Base-by-base conservation (phyloP, 2,888 invertebrate species). In the Chalcosyrphus nemorum region DNA sequence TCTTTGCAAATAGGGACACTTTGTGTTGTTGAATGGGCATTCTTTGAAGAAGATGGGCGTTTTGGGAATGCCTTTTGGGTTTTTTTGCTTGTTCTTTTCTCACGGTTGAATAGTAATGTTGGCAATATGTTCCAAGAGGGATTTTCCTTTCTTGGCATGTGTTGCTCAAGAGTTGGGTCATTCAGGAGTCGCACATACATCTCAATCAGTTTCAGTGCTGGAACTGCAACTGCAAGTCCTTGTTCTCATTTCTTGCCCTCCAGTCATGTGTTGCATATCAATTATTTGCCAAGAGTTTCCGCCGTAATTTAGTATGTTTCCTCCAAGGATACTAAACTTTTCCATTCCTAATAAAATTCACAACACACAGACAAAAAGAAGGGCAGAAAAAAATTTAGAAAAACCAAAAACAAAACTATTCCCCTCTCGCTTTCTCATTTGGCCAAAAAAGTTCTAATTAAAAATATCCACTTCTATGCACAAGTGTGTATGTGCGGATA, bases 371-470 rank as follows among this genome's bases (percentile, higher is more conserved):
- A 29, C 13, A 19, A 41, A 29, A 41, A 21, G 43, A 54, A 32
- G 11, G 24, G 15, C 45, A 29, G 38, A 54, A n/a, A 41, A 38
- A 59, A n/a, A n/a, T n/a, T n/a, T 19, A 41, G 27, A 52, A 61
- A 13, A 59, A 27, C 4, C n/a, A 11, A 15, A 47, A 41, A 27
- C n/a, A 52, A 47, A 63, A 52, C 13, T 32, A 32, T 24, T 15
- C 2, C 13, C 4, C 29, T 47, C 32, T 38, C 66, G n/a, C 52
- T 47, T 38, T 65, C 75, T 75, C 70, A 75, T 81, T 81, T 81
- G 78, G 72, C 66, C 82, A 63, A 82, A 84, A n/a, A 84, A 80
- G 80, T 80, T 84, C 84, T 84, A 84, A 84, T 84, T 84, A 84
- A 84, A 84, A 84, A 84, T 84, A 80, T 84, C 68, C 84, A 84